Percentiles rank a stretch among this genome's conserved stretches.
Conservation (phyloP, 1,140 invertebrate species). For the Ylistrum balloti region DNA sequence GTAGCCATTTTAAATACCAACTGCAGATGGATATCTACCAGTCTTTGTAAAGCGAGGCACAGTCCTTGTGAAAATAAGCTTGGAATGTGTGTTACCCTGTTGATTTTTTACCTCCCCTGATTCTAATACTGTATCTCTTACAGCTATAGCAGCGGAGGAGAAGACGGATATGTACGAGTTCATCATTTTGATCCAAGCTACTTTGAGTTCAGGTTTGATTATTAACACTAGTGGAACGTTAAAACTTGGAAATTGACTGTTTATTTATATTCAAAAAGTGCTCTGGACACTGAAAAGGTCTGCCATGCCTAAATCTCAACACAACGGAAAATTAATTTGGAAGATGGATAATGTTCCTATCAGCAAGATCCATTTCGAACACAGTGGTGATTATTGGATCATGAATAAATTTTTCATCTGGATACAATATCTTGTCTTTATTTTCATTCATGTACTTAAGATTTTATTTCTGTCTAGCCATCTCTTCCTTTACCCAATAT, state of each 20-base stretch:
- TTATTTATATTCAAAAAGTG: not conserved
- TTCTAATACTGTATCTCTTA: conserved; percentile 66
- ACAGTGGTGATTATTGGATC: not conserved
- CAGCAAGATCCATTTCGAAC: not conserved
- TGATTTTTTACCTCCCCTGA: not conserved
- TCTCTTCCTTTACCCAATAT: no score
- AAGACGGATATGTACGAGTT: conserved; percentile 98
- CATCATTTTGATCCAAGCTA: conserved; percentile 98
- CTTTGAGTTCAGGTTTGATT: conserved; percentile 98
- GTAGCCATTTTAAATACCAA: no score
- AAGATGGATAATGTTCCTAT: not conserved
- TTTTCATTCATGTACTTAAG: no score
- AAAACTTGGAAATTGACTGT: not conserved
- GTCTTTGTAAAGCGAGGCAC: no score
- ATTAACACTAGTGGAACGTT: conserved; percentile 82
- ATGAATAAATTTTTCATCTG: conserved; percentile 1
- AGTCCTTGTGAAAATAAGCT: no score
- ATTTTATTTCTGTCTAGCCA: no score
- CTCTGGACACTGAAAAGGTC: conserved; percentile 1
- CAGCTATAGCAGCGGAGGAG: conserved; percentile 97
- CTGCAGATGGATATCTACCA: no score
- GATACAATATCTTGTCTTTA: not conserved
- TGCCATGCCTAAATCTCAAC: conserved; percentile 16
- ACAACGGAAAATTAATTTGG: not conserved
- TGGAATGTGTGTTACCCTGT: no score